Evolutionary conservation across 2,797 vertebrate species (phyloP).

Genomic region (Orientallactaga sibirica): DNA sequence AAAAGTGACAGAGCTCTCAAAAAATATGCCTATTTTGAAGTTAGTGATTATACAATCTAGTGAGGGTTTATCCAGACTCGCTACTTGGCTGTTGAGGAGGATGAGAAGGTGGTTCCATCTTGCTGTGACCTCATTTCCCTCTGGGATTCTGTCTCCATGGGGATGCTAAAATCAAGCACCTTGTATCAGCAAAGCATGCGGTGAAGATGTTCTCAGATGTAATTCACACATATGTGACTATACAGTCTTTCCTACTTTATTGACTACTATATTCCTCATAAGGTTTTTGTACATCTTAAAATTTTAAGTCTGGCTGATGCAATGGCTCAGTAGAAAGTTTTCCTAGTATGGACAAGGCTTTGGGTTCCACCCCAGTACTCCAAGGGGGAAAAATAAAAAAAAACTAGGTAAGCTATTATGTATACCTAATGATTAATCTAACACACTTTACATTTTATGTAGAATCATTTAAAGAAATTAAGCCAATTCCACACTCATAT

Average conservation of each 20-base stretch:
- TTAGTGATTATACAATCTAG: slow-evolving; percentile 13
- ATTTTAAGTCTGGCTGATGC: neutral
- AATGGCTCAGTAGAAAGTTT: neutral
- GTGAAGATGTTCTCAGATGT: slow-evolving; percentile 38
- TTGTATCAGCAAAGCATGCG: slow-evolving; percentile 41
- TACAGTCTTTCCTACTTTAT: slow-evolving; percentile 62
- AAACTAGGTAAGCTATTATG: slow-evolving; percentile 58
- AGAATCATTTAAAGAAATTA: slow-evolving; percentile 46
- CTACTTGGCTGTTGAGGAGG: neutral
- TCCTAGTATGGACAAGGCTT: neutral
- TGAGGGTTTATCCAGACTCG: neutral
- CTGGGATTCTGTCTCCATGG: neutral
- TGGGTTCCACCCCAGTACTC: neutral
- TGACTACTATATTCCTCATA: slow-evolving; percentile 44
- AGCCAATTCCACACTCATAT: slow-evolving; percentile 54
- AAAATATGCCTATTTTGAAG: neutral
- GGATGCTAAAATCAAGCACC: neutral
- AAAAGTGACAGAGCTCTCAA: slow-evolving; percentile 23
- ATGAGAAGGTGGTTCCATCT: neutral
- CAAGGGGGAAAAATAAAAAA: neutral
- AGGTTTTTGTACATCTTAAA: slow-evolving; percentile 33
- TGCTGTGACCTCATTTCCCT: neutral
- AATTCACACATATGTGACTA: slow-evolving; percentile 58
- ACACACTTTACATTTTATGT: neutral
- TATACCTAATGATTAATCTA: neutral